phyloP scores from a whole-genome alignment of 1,140 invertebrate species.

The Hestina assimilis region DNA sequence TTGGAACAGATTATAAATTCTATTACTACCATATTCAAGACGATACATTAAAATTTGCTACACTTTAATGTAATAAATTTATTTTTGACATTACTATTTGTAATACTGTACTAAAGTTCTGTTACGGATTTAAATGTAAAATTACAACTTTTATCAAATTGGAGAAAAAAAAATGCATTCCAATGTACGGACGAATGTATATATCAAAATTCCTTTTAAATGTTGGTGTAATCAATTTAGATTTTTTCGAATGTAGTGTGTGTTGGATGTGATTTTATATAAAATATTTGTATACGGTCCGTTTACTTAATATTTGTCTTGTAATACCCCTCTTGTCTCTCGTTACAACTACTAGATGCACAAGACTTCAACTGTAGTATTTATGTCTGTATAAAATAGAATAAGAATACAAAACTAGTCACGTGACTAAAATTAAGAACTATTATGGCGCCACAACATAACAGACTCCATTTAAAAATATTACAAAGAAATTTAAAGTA shows the following conservation, averaged over 20 bases:
- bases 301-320: constrained; percentile 31
- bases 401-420: constrained; percentile 42
- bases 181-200: constrained; percentile 21
- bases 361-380: constrained; percentile 45
- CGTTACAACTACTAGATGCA: constrained; percentile 46
- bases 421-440: constrained; percentile 45
- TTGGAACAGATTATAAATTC: too few species aligned
- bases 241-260: constrained; percentile 18
- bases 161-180: constrained; percentile 14
- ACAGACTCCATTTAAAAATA: too few species aligned
- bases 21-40: too few species aligned
- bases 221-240: constrained; percentile 8
- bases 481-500: too few species aligned
- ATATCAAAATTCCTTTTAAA: constrained; percentile 13
- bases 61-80: too few species aligned
- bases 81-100: too few species aligned
- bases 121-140: too few species aligned
- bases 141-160: too few species aligned
- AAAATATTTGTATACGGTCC: constrained; percentile 21
- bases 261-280: constrained; percentile 13
- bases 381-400: constrained; percentile 32
- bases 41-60: too few species aligned
- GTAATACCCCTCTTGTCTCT: constrained; percentile 18
- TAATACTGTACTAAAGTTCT: too few species aligned
- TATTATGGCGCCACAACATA: too few species aligned